Base-by-base conservation (phyloP, 2,113 vertebrate genomes). In the Tenebrosternarchus preto region DNA sequence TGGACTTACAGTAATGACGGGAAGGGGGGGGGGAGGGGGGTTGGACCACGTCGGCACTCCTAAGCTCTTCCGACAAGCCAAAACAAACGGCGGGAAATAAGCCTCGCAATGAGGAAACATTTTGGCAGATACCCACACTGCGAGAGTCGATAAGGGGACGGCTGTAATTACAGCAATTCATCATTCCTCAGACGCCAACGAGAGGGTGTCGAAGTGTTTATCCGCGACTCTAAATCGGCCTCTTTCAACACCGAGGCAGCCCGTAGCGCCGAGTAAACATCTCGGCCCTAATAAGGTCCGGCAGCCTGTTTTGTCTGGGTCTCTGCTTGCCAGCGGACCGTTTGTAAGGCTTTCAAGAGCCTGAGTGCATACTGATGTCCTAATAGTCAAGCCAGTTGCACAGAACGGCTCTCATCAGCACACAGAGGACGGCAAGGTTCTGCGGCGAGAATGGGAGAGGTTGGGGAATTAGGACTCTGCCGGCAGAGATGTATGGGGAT, bases 181-280 rank as follows among this genome's bases (percentile, higher is more conserved):
- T 80, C 74, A 5, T 33, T 74, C 78, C 66, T 33, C 78, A 78
- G 31, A 77, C 31, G 29, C 66, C 75, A 80, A 53, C 39, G 60
- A 55, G 7, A 12, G 75, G 16, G 71, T 79, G 82, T 57, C 70
- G 67, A 82, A 75, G 55, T 76, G 82, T 74, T 82, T 73, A 77
- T 78, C 71, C 81, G 67, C 20, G 56, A 19, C 25, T 43, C 72
- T 63, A 64, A 73, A 50, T 17, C 16, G 2, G 27, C 76, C 66
- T 80, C 77, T 83, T 81, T 85, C 66, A 83, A 85, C 74, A 60
- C 78, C 81, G 17, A 59, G 46, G 63, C 8, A 29, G 75, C 69
- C 76, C n/a, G 29, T 55, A 69, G 25, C 24, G 3, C 50, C 6
- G 20, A 72, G 76, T 79, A 84, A 77, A 84, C 74, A 80, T 68